phyloP scores from a whole-genome alignment of 2,888 invertebrate genomes.

The Neelides folsomi region DNA sequence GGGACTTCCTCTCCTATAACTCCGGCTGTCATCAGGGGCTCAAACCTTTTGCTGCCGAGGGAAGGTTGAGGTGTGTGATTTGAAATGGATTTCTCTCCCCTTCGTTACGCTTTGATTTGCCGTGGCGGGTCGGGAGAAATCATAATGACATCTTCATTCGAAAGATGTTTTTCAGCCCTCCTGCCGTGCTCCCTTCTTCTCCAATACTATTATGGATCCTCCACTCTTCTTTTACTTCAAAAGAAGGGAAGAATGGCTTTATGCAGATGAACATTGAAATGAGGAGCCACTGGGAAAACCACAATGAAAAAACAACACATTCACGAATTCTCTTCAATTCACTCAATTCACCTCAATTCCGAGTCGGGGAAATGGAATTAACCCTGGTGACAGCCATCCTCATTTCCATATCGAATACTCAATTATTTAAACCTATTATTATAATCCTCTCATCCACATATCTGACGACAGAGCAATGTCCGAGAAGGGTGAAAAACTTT shows the following conservation, averaged over 20 bases:
- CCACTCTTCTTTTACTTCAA: conserved; percentile 7
- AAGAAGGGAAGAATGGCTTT: conserved; percentile 6
- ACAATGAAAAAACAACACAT: no score
- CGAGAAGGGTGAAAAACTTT: no score
- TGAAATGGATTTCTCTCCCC: conserved; percentile 16
- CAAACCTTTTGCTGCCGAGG: neutral
- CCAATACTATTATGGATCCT: neutral
- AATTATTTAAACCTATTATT: no score
- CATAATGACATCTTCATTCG: conserved; percentile 22
- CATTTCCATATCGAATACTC: no score
- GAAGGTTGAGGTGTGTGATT: conserved; percentile 3
- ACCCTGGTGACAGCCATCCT: no score
- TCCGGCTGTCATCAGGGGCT: neutral
- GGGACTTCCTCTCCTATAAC: no score
- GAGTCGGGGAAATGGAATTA: no score
- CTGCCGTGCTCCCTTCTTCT: conserved; percentile 11
- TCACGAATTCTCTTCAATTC: no score
- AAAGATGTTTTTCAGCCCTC: conserved; percentile 14
- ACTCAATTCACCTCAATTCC: no score
- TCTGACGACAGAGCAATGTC: no score
- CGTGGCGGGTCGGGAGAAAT: conserved; percentile 12
- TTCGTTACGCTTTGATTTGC: conserved; percentile 24
- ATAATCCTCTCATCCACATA: no score
- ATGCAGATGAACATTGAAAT: neutral
- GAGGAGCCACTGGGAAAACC: no score